Evolutionary conservation across 1,140 invertebrate genomes (phyloP).

Genomic region (Ceratoteleas bidentatus): DNA sequence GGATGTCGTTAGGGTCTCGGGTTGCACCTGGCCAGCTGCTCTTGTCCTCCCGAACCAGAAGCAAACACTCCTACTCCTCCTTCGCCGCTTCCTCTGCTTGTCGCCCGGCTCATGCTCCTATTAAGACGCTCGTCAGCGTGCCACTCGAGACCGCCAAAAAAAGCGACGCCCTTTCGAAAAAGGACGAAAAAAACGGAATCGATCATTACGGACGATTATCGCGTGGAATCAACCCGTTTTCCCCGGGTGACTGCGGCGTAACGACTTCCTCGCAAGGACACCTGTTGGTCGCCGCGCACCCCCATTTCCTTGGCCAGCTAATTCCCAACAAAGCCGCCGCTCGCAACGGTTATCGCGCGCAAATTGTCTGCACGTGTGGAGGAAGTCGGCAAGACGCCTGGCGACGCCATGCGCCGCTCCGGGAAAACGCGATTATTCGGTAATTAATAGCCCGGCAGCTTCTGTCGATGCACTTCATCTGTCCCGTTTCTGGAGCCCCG

Average conservation of each 20-base stretch:
- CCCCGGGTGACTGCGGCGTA: slow-evolving; percentile 10
- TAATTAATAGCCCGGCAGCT: slow-evolving; percentile 21
- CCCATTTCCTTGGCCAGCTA: slow-evolving; percentile 31
- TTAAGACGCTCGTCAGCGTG: slow-evolving; percentile 25
- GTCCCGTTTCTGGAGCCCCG: no score
- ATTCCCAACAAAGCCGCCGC: slow-evolving; percentile 27
- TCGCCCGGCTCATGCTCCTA: slow-evolving; percentile 19
- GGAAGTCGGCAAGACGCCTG: slow-evolving; percentile 20
- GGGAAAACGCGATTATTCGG: slow-evolving; percentile 10
- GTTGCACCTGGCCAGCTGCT: no score
- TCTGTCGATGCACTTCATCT: background rate
- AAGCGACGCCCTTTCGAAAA: no score
- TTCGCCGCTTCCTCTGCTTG: no score
- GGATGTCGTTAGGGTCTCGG: no score
- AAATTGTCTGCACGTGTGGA: slow-evolving; percentile 46
- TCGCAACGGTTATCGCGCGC: slow-evolving; percentile 33
- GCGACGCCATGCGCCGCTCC: slow-evolving; percentile 3
- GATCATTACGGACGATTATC: slow-evolving; percentile 18
- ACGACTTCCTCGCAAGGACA: slow-evolving; percentile 47
- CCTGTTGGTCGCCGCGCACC: slow-evolving; percentile 34
- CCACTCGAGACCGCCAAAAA: no score
- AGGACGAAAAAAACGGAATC: slow-evolving; percentile 12
- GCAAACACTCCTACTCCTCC: no score
- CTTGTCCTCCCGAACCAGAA: no score
- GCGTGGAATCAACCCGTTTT: slow-evolving; percentile 14